Evolutionary conservation across 37 sponge, comb jelly and placozoan species (phyloP), one percentile per base, ranked within the genome.

Genomic region (Ephydatia muelleri): DNA sequence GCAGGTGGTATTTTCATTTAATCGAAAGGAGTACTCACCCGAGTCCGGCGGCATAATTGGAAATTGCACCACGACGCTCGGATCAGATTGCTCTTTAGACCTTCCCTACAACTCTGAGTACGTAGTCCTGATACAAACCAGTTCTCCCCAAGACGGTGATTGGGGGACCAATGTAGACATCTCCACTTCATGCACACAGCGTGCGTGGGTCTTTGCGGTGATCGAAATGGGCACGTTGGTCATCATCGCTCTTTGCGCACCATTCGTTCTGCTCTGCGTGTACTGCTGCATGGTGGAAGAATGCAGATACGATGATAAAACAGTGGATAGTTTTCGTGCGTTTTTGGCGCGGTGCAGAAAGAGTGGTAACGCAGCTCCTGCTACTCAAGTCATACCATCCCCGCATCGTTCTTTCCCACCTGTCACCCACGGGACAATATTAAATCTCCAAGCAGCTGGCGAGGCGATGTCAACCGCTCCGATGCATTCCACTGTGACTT

Each of bases 191-290:
- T 82, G 85, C n/a, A 2, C 38, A 0, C 49, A 70, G 32, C 85
- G 85, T 35, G 79, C 68, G 2, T 85, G 85, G 85, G 33, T 85
- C 23, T 85, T 77, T 40, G 65, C 69, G 22, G 32, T 78, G 23
- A 69, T 77, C 21, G 43, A 39, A 29, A 11, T 82, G 0, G 0
- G 37, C 16, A 72, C 82, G 23, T 22, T 78, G 2, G 27, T 49
- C 65, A 3, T 43, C 3, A 3, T 43, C 6, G 43, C 6, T 6
- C 43, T 43, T 6, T 9, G 43, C 6, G 43, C 43, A 43, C 6
- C 6, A 6, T 6, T 43, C 6, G 43, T 43, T 43, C 43, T 43
- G 6, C 6, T 43, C 3, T 43, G 43, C 43, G 6, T 43, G 6
- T 43, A 43, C n/a, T n/a, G n/a, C n/a, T n/a, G n/a, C n/a, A n/a